Evolutionary conservation across 2,888 invertebrate genomes (phyloP).

Genomic region (Clostera curtula): DNA sequence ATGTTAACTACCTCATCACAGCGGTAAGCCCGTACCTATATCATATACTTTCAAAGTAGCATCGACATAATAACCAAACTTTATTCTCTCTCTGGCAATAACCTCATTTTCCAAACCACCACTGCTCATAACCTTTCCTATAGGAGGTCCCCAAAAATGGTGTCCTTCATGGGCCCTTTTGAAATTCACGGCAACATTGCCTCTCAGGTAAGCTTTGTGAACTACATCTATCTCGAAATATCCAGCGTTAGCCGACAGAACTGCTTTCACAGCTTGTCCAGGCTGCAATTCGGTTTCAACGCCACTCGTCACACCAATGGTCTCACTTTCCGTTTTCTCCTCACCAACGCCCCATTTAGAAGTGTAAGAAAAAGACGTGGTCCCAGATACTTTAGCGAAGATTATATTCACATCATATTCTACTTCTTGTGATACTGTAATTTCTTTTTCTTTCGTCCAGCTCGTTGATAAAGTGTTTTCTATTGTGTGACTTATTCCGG

Average conservation of each 20-base stretch:
- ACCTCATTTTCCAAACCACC: conserved; percentile 36
- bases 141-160: conserved; percentile 47
- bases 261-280: conserved; percentile 42
- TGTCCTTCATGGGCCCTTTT: conserved; percentile 35
- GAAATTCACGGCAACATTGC: conserved; percentile 50
- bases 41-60: conserved; percentile 47
- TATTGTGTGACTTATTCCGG: conserved; percentile 47
- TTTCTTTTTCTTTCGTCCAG: conserved; percentile 41
- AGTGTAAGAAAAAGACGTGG: conserved; percentile 40
- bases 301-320: conserved; percentile 40
- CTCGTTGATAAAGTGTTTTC: conserved; percentile 46
- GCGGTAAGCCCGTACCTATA: conserved; percentile 32
- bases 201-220: conserved; percentile 37
- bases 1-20: too few species aligned
- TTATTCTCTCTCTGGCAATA: conserved; percentile 31
- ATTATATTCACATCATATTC: conserved; percentile 46
- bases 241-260: conserved; percentile 42
- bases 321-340: conserved; percentile 42
- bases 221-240: conserved; percentile 42
- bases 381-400: conserved; percentile 39
- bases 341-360: conserved; percentile 44
- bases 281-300: conserved; percentile 50
- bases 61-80: conserved; percentile 43
- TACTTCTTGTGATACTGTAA: conserved; percentile 40
- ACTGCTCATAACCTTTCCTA: conserved; percentile 37